A percentile compares a stretch with the other conserved stretches of the same genome.
phyloP scores from a whole-genome alignment of 2,888 invertebrate species.

The Ischnura elegans region DNA sequence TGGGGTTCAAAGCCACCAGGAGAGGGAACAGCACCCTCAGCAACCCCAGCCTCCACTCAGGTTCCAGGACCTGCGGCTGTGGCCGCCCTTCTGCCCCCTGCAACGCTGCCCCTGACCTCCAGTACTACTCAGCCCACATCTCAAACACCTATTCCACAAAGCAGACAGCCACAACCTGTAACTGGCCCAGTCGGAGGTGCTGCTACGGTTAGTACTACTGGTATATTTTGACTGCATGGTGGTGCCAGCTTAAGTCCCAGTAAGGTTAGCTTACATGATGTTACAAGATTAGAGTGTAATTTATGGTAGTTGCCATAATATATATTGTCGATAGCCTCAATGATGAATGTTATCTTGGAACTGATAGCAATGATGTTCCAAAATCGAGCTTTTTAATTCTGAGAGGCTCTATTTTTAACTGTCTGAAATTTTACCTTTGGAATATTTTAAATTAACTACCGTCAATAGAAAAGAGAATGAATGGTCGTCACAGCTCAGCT shows the following conservation, averaged over 20 bases:
- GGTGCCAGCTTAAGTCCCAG: not conserved
- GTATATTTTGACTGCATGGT: not conserved
- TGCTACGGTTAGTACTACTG: not conserved
- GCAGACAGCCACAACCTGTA: constrained; percentile 67
- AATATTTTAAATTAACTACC: too few species aligned
- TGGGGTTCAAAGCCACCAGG: constrained; percentile 83
- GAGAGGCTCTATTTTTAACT: not conserved
- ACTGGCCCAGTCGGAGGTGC: constrained; percentile 72
- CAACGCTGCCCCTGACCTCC: constrained; percentile 72
- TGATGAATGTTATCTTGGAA: not conserved
- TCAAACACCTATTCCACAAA: constrained; percentile 73
- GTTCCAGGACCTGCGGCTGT: constrained; percentile 47
- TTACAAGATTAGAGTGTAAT: too few species aligned
- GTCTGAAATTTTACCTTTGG: too few species aligned
- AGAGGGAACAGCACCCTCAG: constrained; percentile 73
- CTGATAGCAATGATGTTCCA: not conserved
- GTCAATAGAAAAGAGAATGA: too few species aligned
- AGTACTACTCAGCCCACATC: constrained; percentile 72
- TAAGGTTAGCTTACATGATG: too few species aligned
- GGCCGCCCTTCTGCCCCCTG: constrained; percentile 45
- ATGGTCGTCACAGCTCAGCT: too few species aligned
- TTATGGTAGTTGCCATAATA: too few species aligned
- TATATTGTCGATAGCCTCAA: not conserved
- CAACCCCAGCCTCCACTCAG: constrained; percentile 75
- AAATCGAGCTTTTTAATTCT: constrained; percentile 27